phyloP scores from a whole-genome alignment of 1,140 invertebrate species.

The Rhagoletis zephyria region DNA sequence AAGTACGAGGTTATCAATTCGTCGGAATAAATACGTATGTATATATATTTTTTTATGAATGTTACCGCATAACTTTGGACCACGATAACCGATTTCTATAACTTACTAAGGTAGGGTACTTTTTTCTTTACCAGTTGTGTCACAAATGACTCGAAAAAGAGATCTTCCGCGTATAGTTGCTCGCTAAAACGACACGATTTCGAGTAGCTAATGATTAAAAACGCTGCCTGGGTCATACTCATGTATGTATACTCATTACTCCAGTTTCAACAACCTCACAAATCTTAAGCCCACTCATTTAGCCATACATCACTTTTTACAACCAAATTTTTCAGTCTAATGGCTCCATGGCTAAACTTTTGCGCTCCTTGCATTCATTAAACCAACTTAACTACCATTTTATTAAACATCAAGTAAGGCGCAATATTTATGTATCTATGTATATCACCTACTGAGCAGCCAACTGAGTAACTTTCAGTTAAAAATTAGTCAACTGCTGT shows the following conservation, averaged over 20 bases:
- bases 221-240: too few species aligned
- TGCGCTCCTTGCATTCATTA: background rate
- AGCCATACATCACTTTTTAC: constrained; percentile 27
- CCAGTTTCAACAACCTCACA: background rate
- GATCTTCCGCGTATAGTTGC: too few species aligned
- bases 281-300: background rate
- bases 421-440: background rate
- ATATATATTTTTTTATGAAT: too few species aligned
- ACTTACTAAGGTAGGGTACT: too few species aligned
- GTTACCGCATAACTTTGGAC: too few species aligned
- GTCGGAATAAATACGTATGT: too few species aligned
- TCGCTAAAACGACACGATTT: too few species aligned
- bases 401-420: background rate
- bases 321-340: constrained; percentile 39
- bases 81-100: too few species aligned
- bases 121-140: too few species aligned
- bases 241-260: background rate
- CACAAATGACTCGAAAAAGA: too few species aligned
- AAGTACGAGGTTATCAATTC: too few species aligned
- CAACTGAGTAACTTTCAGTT: constrained; percentile 26
- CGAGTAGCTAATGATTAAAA: too few species aligned
- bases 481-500: constrained; percentile 49
- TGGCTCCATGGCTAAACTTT: background rate
- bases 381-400: constrained; percentile 21
- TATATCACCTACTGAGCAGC: constrained; percentile 28